A percentile compares a stretch with the other conserved stretches of the same genome.
Evolutionary conservation across 2,113 vertebrate genomes (phyloP).

Genomic region (Cyphomyrus discorhynchus): DNA sequence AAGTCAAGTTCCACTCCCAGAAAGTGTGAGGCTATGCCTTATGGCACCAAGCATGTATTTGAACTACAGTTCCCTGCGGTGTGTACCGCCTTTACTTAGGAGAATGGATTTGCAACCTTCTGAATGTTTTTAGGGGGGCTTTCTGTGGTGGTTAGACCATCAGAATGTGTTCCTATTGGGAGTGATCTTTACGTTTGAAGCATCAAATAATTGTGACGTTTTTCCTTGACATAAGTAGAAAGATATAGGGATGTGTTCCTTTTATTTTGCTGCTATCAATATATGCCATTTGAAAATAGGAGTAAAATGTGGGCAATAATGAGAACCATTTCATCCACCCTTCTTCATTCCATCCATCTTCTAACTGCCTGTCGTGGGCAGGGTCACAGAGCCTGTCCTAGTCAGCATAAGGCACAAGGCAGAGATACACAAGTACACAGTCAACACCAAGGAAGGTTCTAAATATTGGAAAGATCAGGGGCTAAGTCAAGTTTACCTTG

Average conservation of each 20-base stretch:
- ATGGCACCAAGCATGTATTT: not conserved
- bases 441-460: not conserved
- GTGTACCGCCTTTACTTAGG: not conserved
- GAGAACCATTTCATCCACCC: not conserved
- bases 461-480: too few relatives aligned
- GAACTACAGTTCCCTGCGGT: not conserved
- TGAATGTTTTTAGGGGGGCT: not conserved
- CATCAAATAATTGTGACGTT: not conserved
- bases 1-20: conserved; percentile 15
- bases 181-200: not conserved
- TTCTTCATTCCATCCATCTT: not conserved
- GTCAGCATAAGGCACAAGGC: not conserved
- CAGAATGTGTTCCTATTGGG: not conserved
- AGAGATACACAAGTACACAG: not conserved
- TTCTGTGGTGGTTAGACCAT: not conserved
- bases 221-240: not conserved
- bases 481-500: too few relatives aligned
- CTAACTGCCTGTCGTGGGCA: not conserved
- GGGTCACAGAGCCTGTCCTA: not conserved
- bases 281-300: not conserved
- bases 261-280: not conserved
- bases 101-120: not conserved
- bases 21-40: conserved; percentile 8
- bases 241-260: not conserved
- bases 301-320: not conserved